Conservation (phyloP, 1,140 invertebrate species). For the Coboldia fuscipes region DNA sequence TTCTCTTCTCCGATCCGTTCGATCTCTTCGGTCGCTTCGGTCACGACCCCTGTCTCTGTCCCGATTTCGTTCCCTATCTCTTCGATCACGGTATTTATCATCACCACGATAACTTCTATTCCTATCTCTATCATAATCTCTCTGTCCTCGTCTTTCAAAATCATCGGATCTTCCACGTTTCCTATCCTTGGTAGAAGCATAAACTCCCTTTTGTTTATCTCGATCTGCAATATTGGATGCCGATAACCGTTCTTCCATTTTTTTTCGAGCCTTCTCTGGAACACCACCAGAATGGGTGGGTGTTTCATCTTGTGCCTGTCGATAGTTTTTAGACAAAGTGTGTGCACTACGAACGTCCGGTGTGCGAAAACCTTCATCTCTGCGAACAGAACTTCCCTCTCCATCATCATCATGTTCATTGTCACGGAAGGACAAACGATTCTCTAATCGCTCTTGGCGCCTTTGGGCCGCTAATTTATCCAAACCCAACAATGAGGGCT, state of each 20-base stretch:
- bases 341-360: slow-evolving; percentile 19
- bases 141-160: slow-evolving; percentile 11
- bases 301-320: slow-evolving; percentile 62
- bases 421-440: slow-evolving; percentile 35
- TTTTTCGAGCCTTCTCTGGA: slow-evolving; percentile 49
- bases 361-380: slow-evolving; percentile 15
- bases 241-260: slow-evolving; percentile 39
- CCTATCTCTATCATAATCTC: slow-evolving; percentile 14
- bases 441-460: slow-evolving; percentile 35
- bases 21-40: slow-evolving; percentile 6
- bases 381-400: slow-evolving; percentile 13
- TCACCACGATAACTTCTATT: slow-evolving; percentile 13
- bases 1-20: slow-evolving; percentile 8
- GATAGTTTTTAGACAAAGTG: slow-evolving; percentile 41
- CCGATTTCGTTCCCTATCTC: slow-evolving; percentile 9
- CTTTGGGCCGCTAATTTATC: slow-evolving; percentile 67
- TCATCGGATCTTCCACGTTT: slow-evolving; percentile 17
- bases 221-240: too few species aligned
- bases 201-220: slow-evolving; percentile 24
- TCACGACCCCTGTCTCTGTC: slow-evolving; percentile 6
- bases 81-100: slow-evolving; percentile 11
- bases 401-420: slow-evolving; percentile 30
- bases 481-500: slow-evolving; percentile 60
- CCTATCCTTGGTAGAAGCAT: slow-evolving; percentile 29
- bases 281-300: slow-evolving; percentile 85